These are phyloP conservation scores for Urophycis tenuis DNA, from an alignment of 2,797 vertebrate genomes.

Conservation along the genomic window DNA sequence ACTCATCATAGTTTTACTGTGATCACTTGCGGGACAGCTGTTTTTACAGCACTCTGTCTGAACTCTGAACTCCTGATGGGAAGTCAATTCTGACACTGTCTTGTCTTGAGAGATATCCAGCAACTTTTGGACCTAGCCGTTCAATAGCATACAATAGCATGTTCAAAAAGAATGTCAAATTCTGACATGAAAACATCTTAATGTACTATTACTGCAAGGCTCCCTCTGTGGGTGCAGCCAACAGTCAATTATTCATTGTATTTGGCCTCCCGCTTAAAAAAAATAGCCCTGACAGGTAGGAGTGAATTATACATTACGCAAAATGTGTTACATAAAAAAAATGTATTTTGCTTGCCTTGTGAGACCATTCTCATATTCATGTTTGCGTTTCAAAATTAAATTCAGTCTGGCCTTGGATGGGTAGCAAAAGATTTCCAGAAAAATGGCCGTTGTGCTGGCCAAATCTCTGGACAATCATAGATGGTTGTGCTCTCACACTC, in stretches of 20 bases:
- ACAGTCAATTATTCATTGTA: conserved; percentile 17
- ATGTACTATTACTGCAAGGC: neutral
- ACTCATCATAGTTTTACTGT: neutral
- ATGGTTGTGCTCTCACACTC: neutral
- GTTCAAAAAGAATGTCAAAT: conserved; percentile 1
- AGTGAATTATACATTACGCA: conserved; percentile 9
- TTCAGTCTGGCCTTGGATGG: neutral
- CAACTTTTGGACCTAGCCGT: too few species aligned
- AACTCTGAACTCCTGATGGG: neutral
- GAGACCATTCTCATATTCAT: neutral
- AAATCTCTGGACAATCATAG: too few species aligned
- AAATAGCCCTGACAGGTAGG: conserved; percentile 1
- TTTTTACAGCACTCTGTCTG: neutral
- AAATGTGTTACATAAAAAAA: conserved; percentile 7
- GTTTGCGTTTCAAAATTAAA: neutral
- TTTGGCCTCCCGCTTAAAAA: conserved; percentile 12
- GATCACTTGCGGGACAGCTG: neutral
- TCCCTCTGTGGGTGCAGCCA: neutral
- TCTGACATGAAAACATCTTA: conserved; percentile 5
- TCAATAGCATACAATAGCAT: too few species aligned
- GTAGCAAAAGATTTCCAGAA: too few species aligned
- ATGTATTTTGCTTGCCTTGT: neutral
- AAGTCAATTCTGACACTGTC: neutral
- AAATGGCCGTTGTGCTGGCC: too few species aligned
- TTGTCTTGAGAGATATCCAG: neutral